A percentile compares a stretch with the other conserved stretches of the same genome.
Evolutionary conservation across 2,113 vertebrate species (phyloP).

Genomic region (Phodopus roborovskii): DNA sequence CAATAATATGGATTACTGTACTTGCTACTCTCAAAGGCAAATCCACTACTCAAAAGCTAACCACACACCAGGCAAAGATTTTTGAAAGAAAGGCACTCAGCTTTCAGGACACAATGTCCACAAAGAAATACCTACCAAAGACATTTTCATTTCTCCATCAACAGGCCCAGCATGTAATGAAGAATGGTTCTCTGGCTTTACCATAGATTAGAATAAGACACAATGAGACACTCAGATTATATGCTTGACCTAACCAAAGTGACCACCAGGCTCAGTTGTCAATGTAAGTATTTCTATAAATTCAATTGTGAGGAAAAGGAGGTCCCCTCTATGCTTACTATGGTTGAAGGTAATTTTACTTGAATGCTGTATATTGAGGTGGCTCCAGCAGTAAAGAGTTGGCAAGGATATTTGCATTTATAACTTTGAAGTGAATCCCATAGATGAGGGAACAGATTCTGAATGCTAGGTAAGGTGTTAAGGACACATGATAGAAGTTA

Average conservation of each 20-base stretch:
- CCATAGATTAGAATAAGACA: not conserved
- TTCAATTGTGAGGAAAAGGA: not conserved
- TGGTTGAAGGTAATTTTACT: not conserved
- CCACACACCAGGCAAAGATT: not conserved
- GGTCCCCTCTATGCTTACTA: rapidly evolving
- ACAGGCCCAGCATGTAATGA: not conserved
- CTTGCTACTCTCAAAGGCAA: constrained; percentile 50
- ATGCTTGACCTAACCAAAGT: not conserved
- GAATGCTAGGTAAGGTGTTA: not conserved
- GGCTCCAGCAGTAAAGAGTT: rapidly evolving
- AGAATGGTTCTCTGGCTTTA: not conserved
- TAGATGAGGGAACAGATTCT: not conserved
- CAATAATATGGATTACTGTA: not conserved
- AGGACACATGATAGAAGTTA: not conserved
- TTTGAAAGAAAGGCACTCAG: not conserved
- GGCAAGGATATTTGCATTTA: not conserved
- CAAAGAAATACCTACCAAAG: constrained; percentile 39
- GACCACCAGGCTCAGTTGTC: not conserved
- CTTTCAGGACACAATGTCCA: not conserved
- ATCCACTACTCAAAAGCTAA: constrained; percentile 50
- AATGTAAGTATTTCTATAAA: not conserved
- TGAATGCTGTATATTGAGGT: not conserved
- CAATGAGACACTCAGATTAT: not conserved
- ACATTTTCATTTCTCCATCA: not conserved
- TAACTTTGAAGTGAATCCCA: not conserved